phyloP scores from a whole-genome alignment of 2,797 vertebrate species.

The Anisognathus igniventris region DNA sequence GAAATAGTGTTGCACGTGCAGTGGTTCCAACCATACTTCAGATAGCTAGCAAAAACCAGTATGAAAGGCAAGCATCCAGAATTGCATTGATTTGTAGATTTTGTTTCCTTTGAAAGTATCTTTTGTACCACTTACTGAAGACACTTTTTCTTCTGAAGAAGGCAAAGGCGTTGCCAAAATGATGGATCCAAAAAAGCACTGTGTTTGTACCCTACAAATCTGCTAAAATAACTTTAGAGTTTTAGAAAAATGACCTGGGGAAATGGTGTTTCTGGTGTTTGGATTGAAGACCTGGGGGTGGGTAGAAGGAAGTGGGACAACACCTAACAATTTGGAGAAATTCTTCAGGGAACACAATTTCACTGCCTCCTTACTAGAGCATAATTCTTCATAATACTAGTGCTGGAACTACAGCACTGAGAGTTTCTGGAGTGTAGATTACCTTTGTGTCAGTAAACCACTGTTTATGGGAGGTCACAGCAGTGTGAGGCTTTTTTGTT shows the following conservation, averaged over 20 bases:
- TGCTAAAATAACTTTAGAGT: not conserved
- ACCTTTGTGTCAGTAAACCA: constrained; percentile 6
- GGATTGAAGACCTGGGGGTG: not conserved
- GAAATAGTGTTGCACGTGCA: not conserved
- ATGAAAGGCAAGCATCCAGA: not conserved
- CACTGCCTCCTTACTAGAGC: not conserved
- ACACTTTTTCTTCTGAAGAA: not conserved
- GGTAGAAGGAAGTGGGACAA: not conserved
- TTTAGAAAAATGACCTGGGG: not conserved
- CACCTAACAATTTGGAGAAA: not conserved
- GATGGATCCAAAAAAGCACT: constrained; percentile 11
- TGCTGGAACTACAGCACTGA: not conserved
- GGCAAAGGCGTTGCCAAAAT: constrained; percentile 13
- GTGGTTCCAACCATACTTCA: not conserved
- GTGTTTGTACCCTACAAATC: not conserved
- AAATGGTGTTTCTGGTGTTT: not conserved
- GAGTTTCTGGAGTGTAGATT: not conserved
- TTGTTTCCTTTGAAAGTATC: not conserved
- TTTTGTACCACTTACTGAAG: not conserved
- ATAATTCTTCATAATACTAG: not conserved
- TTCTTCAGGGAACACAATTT: constrained; percentile 21
- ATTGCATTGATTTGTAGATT: not conserved
- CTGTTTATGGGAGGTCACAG: not conserved
- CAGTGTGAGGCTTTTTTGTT: constrained; percentile 6
- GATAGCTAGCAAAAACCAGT: not conserved